Evolutionary conservation across 1,140 invertebrate species (phyloP).

Genomic region (Apis mellifera): DNA sequence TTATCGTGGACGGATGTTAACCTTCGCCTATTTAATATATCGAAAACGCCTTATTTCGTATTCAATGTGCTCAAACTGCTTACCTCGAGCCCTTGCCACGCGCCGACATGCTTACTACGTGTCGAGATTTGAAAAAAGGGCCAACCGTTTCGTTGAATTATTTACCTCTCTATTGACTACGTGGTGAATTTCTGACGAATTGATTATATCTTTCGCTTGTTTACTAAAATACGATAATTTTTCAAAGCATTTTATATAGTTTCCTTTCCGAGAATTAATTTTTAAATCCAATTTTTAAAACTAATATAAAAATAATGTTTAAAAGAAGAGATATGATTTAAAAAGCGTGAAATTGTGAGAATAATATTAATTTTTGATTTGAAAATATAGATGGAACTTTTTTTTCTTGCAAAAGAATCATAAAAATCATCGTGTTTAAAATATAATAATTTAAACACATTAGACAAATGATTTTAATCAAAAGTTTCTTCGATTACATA

Average conservation of each 20-base stretch:
- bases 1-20: constrained; percentile 19
- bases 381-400: no score
- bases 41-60: constrained; percentile 21
- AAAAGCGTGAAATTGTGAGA: not conserved
- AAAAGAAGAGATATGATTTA: not conserved
- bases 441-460: no score
- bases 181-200: not conserved
- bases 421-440: no score
- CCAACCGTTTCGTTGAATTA: not conserved
- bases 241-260: no score
- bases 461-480: no score
- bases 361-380: not conserved
- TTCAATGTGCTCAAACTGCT: constrained; percentile 37
- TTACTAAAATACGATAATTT: no score
- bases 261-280: not conserved
- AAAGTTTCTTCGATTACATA: not conserved
- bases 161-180: not conserved
- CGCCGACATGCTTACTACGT: constrained; percentile 8
- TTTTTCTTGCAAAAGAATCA: not conserved
- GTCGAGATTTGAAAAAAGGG: not conserved
- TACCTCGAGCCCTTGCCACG: not conserved
- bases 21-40: constrained; percentile 32
- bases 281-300: not conserved
- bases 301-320: not conserved
- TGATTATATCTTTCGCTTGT: not conserved